Conservation (phyloP, 2,888 invertebrate species). For the Erebia aethiops region DNA sequence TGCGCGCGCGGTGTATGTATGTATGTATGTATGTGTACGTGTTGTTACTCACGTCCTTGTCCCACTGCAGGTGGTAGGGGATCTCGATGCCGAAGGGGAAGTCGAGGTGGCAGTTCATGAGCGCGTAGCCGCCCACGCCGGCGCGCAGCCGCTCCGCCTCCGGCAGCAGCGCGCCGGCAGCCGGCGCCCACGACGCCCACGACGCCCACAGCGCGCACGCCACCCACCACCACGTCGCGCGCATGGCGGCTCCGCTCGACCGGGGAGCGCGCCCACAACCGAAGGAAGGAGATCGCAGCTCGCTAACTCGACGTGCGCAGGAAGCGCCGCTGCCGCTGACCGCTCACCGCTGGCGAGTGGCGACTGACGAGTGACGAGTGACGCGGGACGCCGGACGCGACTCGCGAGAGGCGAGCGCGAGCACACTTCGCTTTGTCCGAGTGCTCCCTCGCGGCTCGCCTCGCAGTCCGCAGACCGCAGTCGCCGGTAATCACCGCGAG, state of each 20-base stretch:
- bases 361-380: no score
- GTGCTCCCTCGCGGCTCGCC: background rate
- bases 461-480: no score
- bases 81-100: constrained; percentile 93
- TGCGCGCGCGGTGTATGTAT: no score
- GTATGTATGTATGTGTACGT: no score
- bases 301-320: constrained; percentile 10
- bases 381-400: no score
- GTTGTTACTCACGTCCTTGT: constrained; percentile 88
- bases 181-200: constrained; percentile 36
- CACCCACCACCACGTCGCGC: background rate
- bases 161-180: constrained; percentile 65
- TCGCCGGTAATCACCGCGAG: background rate
- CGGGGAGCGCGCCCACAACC: constrained; percentile 22
- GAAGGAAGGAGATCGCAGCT: no score
- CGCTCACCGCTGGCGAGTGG: background rate
- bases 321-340: background rate
- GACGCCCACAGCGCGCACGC: constrained; percentile 18
- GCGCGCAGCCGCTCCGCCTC: constrained; percentile 82
- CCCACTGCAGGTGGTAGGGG: constrained; percentile 95
- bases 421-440: background rate
- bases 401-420: no score
- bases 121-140: constrained; percentile 89
- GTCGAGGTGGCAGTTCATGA: constrained; percentile 93
- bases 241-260: constrained; percentile 19